Percentiles rank a stretch among this genome's conserved stretches.
Conservation (phyloP, 2,797 vertebrate genomes). For the Pachyuromys duprasi region DNA sequence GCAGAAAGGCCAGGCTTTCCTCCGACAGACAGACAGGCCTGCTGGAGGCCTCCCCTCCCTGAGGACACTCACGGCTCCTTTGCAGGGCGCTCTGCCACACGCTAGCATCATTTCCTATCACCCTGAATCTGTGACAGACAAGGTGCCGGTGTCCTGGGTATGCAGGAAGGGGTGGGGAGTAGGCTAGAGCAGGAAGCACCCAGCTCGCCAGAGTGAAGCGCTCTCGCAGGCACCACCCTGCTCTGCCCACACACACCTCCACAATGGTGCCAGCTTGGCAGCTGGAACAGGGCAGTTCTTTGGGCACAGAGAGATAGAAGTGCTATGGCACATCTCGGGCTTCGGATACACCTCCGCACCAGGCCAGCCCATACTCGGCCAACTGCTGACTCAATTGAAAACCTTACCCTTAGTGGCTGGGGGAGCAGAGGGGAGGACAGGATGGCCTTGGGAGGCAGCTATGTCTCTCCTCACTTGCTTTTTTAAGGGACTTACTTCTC, state of each 20-base stretch:
- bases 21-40: constrained; percentile 24
- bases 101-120: not conserved
- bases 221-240: not conserved
- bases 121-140: not conserved
- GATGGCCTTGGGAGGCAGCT: constrained; percentile 16
- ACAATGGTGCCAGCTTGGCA: not conserved
- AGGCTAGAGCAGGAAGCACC: constrained; percentile 22
- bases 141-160: not conserved
- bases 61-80: not conserved
- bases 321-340: constrained; percentile 25
- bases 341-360: constrained; percentile 45
- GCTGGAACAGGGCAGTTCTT: constrained; percentile 7
- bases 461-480: constrained; percentile 67
- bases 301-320: constrained; percentile 26
- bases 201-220: not conserved
- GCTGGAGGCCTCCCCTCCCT: constrained; percentile 16
- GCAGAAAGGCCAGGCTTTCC: constrained; percentile 60
- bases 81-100: constrained; percentile 2
- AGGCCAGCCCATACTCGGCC: constrained; percentile 66
- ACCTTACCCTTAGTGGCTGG: constrained; percentile 53
- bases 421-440: not conserved
- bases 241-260: not conserved
- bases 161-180: not conserved
- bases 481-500: constrained; percentile 76
- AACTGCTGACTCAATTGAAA: constrained; percentile 75